Evolutionary conservation across 2,797 vertebrate species (phyloP), one percentile per base, ranked within the genome.

Genomic region (Lycodopsis pacificus): DNA sequence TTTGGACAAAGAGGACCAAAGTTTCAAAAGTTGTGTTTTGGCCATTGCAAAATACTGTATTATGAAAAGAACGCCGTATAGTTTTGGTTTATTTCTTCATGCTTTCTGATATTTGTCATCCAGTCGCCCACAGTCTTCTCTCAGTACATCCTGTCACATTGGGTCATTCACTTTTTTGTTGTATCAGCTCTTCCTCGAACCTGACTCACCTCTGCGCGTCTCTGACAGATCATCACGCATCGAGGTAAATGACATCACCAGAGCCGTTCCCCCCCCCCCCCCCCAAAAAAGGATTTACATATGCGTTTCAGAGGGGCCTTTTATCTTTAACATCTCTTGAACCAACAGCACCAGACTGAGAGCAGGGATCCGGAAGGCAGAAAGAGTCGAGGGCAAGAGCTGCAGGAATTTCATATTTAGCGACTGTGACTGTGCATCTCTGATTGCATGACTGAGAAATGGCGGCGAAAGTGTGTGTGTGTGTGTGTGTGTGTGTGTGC

Each of bases 371-470:
- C 22, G 13, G 30, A 48, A 51, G 59, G 59, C 30, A 65, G 20
- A 69, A 36, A 65, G 67, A 61, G 56, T 49, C 42, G 25, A 40
- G 46, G 53, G 30, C 49, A 67, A 51, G 32, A 67, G 53, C 65
- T 68, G 66, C 65, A 69, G 40, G 62, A 73, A 61, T 65, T 64
- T 73, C 46, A 76, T 25, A n/a, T 74, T 75, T 19, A 40, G 71
- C 11, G 9, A 34, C 32, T 56, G 71, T 75, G 68, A 56, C 48
- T 65, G 65, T 76, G 51, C 30, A 70, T 78, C 65, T 88, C 67
- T 75, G 34, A 1, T 53, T 73, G 73, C 30, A 75, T 71, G 79
- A 65, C 49, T 80, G 76, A 68, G 27, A 73, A 76, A 63, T 44
- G 40, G 69, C 15, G 2, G 20, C 0, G 2, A 44, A 49, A 4